Percentiles rank a stretch among this genome's conserved stretches.
These are phyloP conservation scores for Clarias magur DNA, from an alignment of 2,113 vertebrate species.

Conservation along the genomic window DNA sequence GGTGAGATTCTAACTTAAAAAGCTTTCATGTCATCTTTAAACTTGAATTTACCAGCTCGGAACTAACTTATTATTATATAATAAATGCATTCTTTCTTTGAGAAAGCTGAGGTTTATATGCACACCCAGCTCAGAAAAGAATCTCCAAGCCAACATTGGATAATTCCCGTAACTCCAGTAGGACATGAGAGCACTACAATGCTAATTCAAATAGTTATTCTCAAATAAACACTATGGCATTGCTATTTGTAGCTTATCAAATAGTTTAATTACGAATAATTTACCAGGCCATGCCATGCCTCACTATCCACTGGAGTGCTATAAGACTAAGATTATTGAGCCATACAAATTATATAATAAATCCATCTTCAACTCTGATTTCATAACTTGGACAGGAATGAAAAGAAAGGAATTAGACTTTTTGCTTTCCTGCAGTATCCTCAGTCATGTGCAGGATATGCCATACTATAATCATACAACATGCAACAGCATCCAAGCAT, in stretches of 20 bases:
- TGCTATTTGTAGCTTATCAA: neutral
- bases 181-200: neutral
- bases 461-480: constrained; percentile 53
- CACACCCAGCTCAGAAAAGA: neutral
- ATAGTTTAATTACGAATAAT: neutral
- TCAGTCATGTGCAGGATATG: constrained; percentile 41
- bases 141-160: neutral
- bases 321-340: constrained; percentile 1
- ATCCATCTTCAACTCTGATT: constrained; percentile 43
- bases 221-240: neutral
- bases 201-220: neutral
- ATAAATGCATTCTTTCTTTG: neutral
- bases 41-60: neutral
- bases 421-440: constrained; percentile 40
- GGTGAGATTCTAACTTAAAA: neutral
- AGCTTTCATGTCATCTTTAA: neutral
- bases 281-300: neutral
- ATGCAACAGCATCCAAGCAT: constrained; percentile 72
- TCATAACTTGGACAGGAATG: constrained; percentile 36
- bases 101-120: neutral
- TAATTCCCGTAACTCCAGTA: neutral
- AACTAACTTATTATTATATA: neutral
- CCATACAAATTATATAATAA: constrained; percentile 34
- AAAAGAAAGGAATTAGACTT: constrained; percentile 40
- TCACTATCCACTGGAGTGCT: neutral